Conservation (phyloP, 2,113 vertebrate genomes). For the Petromus typicus region DNA sequence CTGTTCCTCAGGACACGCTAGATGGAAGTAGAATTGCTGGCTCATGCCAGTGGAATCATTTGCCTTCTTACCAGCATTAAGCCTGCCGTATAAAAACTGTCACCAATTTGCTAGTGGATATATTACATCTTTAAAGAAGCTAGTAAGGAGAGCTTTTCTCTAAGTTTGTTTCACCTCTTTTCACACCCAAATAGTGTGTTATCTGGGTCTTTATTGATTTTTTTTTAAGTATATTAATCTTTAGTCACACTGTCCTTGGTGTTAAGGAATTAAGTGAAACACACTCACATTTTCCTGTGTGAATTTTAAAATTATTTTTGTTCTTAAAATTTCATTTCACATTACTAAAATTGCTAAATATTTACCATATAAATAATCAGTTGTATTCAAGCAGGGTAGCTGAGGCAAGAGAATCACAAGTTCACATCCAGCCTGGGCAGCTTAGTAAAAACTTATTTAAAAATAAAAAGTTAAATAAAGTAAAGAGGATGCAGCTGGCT, state of each 20-base stretch:
- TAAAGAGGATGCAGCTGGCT: neutral
- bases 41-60: fast-evolving
- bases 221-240: neutral
- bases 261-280: slow-evolving; percentile 1
- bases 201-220: neutral
- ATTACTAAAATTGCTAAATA: neutral
- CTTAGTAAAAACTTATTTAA: neutral
- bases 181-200: neutral
- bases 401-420: neutral
- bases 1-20: neutral
- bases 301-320: neutral
- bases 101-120: neutral
- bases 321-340: neutral
- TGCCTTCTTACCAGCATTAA: neutral
- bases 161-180: neutral
- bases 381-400: neutral
- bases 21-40: neutral
- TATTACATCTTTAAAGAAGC: neutral
- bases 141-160: neutral
- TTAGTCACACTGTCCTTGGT: neutral
- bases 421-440: neutral
- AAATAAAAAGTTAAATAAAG: neutral
- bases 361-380: neutral
- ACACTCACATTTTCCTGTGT: neutral
- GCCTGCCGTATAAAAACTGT: neutral